These are phyloP conservation scores for Chrysolina americana DNA, from an alignment of 2,888 invertebrate genomes.

Conservation along the genomic window DNA sequence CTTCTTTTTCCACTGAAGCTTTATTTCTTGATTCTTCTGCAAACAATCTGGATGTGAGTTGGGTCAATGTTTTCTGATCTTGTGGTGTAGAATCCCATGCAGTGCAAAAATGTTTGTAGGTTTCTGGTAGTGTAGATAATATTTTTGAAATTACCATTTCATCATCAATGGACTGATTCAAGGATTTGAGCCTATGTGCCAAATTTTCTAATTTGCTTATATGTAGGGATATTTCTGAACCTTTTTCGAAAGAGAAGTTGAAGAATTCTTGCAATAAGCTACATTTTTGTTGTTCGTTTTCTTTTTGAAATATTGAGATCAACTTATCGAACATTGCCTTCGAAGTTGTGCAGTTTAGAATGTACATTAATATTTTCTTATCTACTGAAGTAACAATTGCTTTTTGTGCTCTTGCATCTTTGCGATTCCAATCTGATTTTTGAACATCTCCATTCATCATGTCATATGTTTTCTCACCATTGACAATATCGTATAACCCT, in stretches of 20 bases:
- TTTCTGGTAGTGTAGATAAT: slow-evolving; percentile 53
- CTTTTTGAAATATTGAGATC: no score
- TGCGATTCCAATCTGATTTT: slow-evolving; percentile 6
- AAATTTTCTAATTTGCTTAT: slow-evolving; percentile 44
- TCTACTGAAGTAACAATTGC: neutral
- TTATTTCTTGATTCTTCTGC: slow-evolving; percentile 37
- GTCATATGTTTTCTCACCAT: neutral
- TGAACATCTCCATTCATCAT: slow-evolving; percentile 11
- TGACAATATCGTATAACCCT: slow-evolving; percentile 8
- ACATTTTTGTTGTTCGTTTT: no score
- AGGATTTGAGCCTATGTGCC: slow-evolving; percentile 30
- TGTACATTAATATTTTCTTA: neutral
- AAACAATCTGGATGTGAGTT: slow-evolving; percentile 48
- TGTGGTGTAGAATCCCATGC: slow-evolving; percentile 40
- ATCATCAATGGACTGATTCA: slow-evolving; percentile 37
- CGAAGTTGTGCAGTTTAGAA: neutral
- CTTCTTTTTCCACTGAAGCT: slow-evolving; percentile 30
- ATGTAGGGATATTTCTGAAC: neutral
- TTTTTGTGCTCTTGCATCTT: neutral
- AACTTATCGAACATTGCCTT: no score
- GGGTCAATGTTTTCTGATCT: slow-evolving; percentile 36
- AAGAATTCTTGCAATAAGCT: neutral
- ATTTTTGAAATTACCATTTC: slow-evolving; percentile 45
- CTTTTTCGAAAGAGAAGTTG: neutral
- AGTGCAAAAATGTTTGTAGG: slow-evolving; percentile 59